phyloP scores from a whole-genome alignment of 2,888 invertebrate species.

The Marasmarcha lunaedactyla region DNA sequence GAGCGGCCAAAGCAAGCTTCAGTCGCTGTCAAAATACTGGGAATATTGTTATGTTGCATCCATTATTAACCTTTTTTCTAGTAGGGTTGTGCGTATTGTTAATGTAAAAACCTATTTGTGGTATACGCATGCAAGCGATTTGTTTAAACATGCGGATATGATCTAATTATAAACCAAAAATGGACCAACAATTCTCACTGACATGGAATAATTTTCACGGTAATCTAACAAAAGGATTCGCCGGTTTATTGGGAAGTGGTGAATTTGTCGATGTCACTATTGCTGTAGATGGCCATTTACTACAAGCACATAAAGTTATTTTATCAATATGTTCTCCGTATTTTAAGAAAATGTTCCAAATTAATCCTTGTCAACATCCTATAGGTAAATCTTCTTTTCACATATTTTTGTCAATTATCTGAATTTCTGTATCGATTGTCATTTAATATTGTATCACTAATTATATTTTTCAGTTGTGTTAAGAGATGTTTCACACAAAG shows the following conservation, averaged over 20 bases:
- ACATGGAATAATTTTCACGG: constrained; percentile 82
- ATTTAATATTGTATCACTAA: neutral
- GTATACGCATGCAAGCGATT: no score
- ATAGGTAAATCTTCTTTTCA: constrained; percentile 48
- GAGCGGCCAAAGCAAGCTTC: no score
- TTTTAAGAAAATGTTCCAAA: constrained; percentile 76
- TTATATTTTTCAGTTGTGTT: constrained; percentile 74
- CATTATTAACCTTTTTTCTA: no score
- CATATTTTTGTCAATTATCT: constrained; percentile 9
- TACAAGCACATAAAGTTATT: constrained; percentile 79
- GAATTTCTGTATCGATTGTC: neutral
- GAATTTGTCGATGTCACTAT: constrained; percentile 73
- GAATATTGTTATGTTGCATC: no score
- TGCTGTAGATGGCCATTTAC: constrained; percentile 73
- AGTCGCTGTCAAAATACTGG: no score
- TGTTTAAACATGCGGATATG: no score
- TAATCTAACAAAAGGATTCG: constrained; percentile 75
- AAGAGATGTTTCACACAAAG: constrained; percentile 77
- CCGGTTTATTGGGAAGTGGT: constrained; percentile 69
- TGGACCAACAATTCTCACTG: constrained; percentile 77
- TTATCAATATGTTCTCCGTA: constrained; percentile 79
- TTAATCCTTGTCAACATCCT: constrained; percentile 76
- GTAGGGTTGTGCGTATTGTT: no score
- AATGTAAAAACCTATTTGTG: no score
- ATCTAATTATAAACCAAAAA: constrained; percentile 26